Base-by-base conservation (phyloP, 2,888 invertebrate genomes). In the Dicyrtoma fusca region DNA sequence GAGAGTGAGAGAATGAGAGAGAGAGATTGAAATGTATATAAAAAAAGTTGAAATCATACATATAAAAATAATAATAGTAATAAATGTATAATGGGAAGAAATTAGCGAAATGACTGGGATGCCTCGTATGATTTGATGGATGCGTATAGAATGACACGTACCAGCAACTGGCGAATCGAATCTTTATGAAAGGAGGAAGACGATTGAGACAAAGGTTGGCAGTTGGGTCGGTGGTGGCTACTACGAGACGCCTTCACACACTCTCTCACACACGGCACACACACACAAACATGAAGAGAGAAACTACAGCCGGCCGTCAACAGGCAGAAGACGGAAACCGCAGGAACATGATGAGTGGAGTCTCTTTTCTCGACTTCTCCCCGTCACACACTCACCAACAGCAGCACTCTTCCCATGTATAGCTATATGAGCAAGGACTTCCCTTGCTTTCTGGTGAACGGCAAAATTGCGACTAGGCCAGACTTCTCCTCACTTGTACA, bases 401-500 rank as follows among this genome's bases (percentile, higher is more conserved):
- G 21, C 19, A 53, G 53, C 66, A 23, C 66, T 53, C 53, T 53
- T 53, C 65, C 21, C 44, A 45, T 53, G 19, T 53, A 53, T n/a
- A n/a, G 14, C 14, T 65, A 65, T 53, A 44, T 57, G 23, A 71
- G 71, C 71, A 71, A 71, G 71, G 71, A 71, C 71, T 71, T 71
- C 51, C 70, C 71, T 63, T 69, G 63, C 71, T 71, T 45, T 25
- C 71, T 61, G 44, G 63, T 45, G 63, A 71, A 71, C 71, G 71
- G 62, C 71, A 71, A 64, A 71, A 64, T 71, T 71, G 71, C 63
- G 71, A 71, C 71, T 71, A 71, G 71, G 71, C 71, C 71, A 71
- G 49, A 61, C 42, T 44, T 53, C 25, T 34, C 25, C 53, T 66
- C 53, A 66, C 66, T 66, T 66, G 55, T 34, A 53, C 23, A 14